Conservation (phyloP, 1,140 invertebrate genomes). For the Drosophila willistoni region DNA sequence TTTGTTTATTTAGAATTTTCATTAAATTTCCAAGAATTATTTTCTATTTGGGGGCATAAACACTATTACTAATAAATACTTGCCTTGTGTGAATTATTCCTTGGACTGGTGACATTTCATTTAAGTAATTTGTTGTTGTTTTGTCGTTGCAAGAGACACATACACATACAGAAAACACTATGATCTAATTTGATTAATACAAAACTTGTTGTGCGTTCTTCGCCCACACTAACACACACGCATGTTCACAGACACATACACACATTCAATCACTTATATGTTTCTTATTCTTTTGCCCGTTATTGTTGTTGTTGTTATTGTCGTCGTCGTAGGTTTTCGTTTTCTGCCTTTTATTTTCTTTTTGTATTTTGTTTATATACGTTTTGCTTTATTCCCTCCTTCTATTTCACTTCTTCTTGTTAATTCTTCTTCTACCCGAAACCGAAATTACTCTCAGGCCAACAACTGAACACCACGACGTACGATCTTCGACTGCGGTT, state of each 20-base stretch:
- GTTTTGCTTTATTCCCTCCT: conserved; percentile 36
- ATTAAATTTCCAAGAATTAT: not conserved
- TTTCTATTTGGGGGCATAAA: not conserved
- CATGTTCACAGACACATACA: conserved; percentile 14
- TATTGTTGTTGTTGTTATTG: conserved; percentile 50
- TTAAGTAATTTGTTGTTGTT: conserved; percentile 28
- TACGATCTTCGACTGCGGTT: conserved; percentile 66
- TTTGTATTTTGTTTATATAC: conserved; percentile 64
- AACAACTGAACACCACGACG: conserved; percentile 67
- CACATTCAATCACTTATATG: conserved; percentile 30
- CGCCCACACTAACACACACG: conserved; percentile 45
- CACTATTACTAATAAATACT: not conserved
- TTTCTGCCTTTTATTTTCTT: conserved; percentile 62
- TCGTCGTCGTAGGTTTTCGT: conserved; percentile 30
- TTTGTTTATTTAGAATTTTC: conserved; percentile 11
- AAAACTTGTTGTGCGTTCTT: conserved; percentile 72
- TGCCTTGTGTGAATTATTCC: not conserved
- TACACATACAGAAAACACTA: conserved; percentile 40
- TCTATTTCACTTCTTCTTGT: conserved; percentile 46
- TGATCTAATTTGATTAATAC: conserved; percentile 80
- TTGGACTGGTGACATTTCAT: conserved; percentile 55
- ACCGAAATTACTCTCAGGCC: conserved; percentile 42
- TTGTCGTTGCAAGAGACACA: conserved; percentile 38
- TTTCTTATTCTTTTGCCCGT: conserved; percentile 49
- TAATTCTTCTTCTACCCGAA: conserved; percentile 18